Base-by-base conservation (phyloP, 2,113 vertebrate species). In the Upupa epops region DNA sequence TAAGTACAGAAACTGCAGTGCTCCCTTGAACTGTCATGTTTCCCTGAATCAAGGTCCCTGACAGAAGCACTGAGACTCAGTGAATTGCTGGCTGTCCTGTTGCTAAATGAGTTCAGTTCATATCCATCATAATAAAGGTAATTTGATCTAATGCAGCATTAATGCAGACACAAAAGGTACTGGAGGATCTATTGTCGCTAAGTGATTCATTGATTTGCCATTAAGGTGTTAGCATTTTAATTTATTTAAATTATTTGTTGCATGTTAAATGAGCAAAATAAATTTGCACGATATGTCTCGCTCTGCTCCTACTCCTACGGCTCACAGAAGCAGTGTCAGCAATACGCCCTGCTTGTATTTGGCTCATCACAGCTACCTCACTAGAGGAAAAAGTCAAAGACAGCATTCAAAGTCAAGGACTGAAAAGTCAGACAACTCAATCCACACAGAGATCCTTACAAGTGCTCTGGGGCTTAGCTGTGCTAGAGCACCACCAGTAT, bases 161-260 rank as follows among this genome's bases (percentile, higher is more conserved):
- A 88, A 92, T 90, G 80, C 66, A 84, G 80, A 86, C 68, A 95
- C 73, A 76, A 95, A 94, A 93, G 76, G 70, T 90, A 92, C 61
- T 90, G 59, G 11, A 68, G 29, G 70, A 92, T 63, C 85, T 85
- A 93, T 66, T 91, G 81, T 79, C 74, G 74, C 92, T 84, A 92
- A 75, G 63, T 90, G 80, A 95, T 92, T 90, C 74, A 94, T 93
- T 92, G 96, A 95, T 96, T 95, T 94, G 77, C 73, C 73, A 90
- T 85, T 66, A 93, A 93, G 81, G 63, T 29, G 66, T 79, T 69
- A 78, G 80, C 69, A 86, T 91, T 94, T 94, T 86, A 95, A 95
- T 94, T 94, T 91, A 94, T 94, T 93, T 90, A 94, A 91, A 93
- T 93, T 64, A 93, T 91, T 93, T 88, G 80, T 77, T 86, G 86